Evolutionary conservation across 1,140 invertebrate genomes (phyloP).

Genomic region (Chrysomallon squamiferum): DNA sequence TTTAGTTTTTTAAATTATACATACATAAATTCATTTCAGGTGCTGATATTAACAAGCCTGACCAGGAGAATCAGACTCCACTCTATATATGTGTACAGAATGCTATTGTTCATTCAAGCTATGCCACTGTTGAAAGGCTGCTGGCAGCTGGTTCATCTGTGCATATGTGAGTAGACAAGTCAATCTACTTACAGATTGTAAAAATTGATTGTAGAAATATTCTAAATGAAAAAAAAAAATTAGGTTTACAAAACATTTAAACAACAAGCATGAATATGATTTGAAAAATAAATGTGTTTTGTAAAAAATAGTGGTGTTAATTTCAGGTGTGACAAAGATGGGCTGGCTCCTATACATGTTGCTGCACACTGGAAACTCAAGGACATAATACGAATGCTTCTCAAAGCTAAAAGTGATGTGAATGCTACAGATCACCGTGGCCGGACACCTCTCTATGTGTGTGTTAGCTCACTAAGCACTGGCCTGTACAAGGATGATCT

Average conservation of each 20-base stretch:
- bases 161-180: constrained; percentile 45
- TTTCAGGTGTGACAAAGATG: constrained; percentile 55
- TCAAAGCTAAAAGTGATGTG: constrained; percentile 48
- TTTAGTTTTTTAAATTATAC: too few species aligned
- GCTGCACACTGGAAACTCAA: constrained; percentile 61
- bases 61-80: constrained; percentile 59
- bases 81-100: constrained; percentile 63
- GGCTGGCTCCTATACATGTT: constrained; percentile 57
- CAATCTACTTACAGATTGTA: not conserved
- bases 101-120: constrained; percentile 60
- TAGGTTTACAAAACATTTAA: too few species aligned
- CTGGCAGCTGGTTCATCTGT: constrained; percentile 56
- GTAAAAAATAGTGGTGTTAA: too few species aligned
- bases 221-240: too few species aligned
- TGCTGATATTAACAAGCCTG: constrained; percentile 57
- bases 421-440: constrained; percentile 56
- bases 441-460: constrained; percentile 60
- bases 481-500: constrained; percentile 62
- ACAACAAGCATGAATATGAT: too few species aligned
- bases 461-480: constrained; percentile 58
- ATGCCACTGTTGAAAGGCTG: constrained; percentile 53
- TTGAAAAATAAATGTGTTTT: too few species aligned
- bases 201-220: not conserved
- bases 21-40: too few species aligned
- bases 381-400: constrained; percentile 54